Base-by-base conservation (phyloP, 2,113 vertebrate species). In the Psephotus haematonotus region DNA sequence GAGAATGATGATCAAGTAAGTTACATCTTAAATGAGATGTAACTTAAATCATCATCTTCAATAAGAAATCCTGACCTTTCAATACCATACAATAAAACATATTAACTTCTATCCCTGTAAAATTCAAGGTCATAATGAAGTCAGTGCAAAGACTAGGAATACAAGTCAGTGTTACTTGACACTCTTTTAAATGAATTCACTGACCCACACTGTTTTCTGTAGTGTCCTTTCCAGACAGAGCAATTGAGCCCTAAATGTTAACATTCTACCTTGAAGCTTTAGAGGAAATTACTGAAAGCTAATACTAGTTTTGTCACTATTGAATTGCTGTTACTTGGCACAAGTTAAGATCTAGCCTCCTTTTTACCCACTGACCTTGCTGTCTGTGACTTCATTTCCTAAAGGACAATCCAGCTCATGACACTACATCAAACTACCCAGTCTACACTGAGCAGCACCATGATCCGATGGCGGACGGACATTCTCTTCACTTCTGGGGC, bases 211-310 rank as follows among this genome's bases (percentile, higher is more conserved):
- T 39, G 8, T 82, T 85, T 95, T 86, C 86, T 94, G 17, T 6
- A 55, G 46, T 9, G 9, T 37, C 50, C 49, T 94, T 90, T 81
- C 22, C 68, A 85, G 35, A 67, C 28, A 85, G 2, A 72, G 19
- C 41, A 86, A 39, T 86, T 87, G 52, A 79, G 20, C 47, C 49
- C 67, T 53, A 69, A 57, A 83, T 80, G 50, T 59, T 84, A 82
- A 39, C 53, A 50, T 37, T 59, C 29, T 75, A 35, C 55, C 62
- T 85, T 87, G 76, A 88, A 93, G 13, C 22, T 86, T 81, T 52
- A 75, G 50, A 85, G 82, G 46, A 86, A 90, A 83, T 67, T 63
- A 55, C 33, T 67, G 53, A 83, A 93, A 95, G 41, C 5, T 91
- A 50, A 33, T 60, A 63, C 90, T 69, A 70, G 13, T 92, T 88